These are phyloP conservation scores for Stegana nigrithorax DNA, from an alignment of 2,888 invertebrate species.

Conservation along the genomic window DNA sequence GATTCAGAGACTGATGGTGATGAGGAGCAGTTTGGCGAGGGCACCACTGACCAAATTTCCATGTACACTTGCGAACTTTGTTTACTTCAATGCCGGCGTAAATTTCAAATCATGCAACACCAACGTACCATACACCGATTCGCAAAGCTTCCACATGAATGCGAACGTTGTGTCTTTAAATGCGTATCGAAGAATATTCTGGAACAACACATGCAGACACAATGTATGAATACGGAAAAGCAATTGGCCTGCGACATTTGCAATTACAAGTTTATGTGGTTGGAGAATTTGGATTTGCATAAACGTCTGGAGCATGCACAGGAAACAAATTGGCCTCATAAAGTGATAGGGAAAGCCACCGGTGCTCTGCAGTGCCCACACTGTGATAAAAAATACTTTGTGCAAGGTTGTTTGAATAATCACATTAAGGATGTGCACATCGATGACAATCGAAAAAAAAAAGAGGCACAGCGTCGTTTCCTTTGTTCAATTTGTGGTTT, in stretches of 20 bases:
- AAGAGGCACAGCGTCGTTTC: slow-evolving; percentile 68
- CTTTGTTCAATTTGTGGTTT: slow-evolving; percentile 74
- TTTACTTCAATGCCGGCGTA: slow-evolving; percentile 56
- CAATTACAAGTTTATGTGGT: slow-evolving; percentile 66
- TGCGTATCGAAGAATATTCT: slow-evolving; percentile 71
- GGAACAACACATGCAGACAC: slow-evolving; percentile 70
- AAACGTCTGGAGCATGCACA: slow-evolving; percentile 51
- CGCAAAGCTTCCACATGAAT: slow-evolving; percentile 71
- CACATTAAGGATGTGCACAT: slow-evolving; percentile 50
- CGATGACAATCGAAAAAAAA: slow-evolving; percentile 50
- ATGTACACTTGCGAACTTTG: slow-evolving; percentile 61
- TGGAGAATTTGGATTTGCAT: slow-evolving; percentile 62
- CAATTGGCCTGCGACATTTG: slow-evolving; percentile 56
- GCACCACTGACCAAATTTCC: neutral
- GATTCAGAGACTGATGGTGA: slow-evolving; percentile 49
- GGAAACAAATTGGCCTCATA: slow-evolving; percentile 50
- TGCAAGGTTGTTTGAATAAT: slow-evolving; percentile 52
- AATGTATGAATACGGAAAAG: slow-evolving; percentile 62
- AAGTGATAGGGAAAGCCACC: neutral
- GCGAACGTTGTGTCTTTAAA: slow-evolving; percentile 71
- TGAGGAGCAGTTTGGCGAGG: neutral
- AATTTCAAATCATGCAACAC: slow-evolving; percentile 63
- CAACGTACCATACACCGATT: slow-evolving; percentile 64
- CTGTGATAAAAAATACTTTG: slow-evolving; percentile 70
- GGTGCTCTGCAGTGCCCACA: slow-evolving; percentile 69